Percentiles rank a stretch among this genome's conserved stretches.
phyloP scores from a whole-genome alignment of 1,140 invertebrate genomes.

The Rhagoletis pomonella region DNA sequence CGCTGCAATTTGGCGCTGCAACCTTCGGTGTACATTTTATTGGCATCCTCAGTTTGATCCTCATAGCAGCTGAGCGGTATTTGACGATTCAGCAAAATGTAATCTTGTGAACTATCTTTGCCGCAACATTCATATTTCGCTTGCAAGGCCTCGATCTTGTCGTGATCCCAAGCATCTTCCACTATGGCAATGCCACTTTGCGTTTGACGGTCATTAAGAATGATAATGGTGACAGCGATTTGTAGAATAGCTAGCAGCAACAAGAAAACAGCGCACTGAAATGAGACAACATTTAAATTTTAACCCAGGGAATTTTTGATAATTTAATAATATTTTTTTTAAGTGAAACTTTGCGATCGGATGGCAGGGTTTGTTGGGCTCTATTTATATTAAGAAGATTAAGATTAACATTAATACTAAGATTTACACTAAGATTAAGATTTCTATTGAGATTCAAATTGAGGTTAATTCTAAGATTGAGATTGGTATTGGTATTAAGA shows the following conservation, averaged over 20 bases:
- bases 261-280: conserved; percentile 66
- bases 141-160: conserved; percentile 68
- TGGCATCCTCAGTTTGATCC: conserved; percentile 59
- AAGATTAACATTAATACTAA: too few relatives aligned
- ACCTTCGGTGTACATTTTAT: conserved; percentile 63
- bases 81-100: conserved; percentile 62
- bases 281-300: too few relatives aligned
- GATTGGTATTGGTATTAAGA: too few relatives aligned
- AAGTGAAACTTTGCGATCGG: too few relatives aligned
- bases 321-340: too few relatives aligned
- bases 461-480: too few relatives aligned
- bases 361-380: too few relatives aligned
- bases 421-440: too few relatives aligned
- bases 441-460: too few relatives aligned
- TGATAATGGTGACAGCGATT: conserved; percentile 61
- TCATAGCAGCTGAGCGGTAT: conserved; percentile 68
- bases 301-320: too few relatives aligned
- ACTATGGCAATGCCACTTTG: conserved; percentile 63
- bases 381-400: too few relatives aligned
- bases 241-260: conserved; percentile 65
- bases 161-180: conserved; percentile 67
- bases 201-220: conserved; percentile 61
- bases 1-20: conserved; percentile 67
- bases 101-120: conserved; percentile 67
- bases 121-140: conserved; percentile 66